Evolutionary conservation across 2,113 vertebrate species (phyloP), one percentile per base, ranked within the genome.

Genomic region (Xyrauchen texanus): DNA sequence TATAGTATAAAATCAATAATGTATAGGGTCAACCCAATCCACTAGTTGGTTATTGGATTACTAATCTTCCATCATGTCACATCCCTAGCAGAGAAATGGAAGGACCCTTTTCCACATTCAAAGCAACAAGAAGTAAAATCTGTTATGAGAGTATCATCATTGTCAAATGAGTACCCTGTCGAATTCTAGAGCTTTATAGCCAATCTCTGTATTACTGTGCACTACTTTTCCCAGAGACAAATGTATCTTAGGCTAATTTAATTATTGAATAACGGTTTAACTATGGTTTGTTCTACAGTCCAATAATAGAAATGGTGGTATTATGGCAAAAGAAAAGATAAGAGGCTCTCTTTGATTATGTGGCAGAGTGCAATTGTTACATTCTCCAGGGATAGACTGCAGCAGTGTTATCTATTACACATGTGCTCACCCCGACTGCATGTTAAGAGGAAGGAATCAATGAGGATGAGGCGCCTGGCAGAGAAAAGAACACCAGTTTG

Each of bases 381-480:
- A 42, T 61, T 49, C 55, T 72, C 49, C 15, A 62, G 63, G 68
- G 68, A 71, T 46, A 5, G 15, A 66, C 55, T 73, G 72, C 84
- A 79, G 74, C 80, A 82, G 68, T 45, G 74, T 66, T 76, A 58
- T 63, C 62, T n/a, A 10, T 65, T 65, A 55, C 42, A 77, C 55
- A 64, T 6, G 66, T 4, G 66, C 53, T 81, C 72, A 70, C 80
- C 77, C 58, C 53, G 51, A 68, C 47, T 53, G 63, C 70, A 70
- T 52, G 55, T 75, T 63, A 64, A 78, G 68, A 47, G 61, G 64
- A 21, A 87, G 78, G 81, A 85, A 90, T 91, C 89, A 91, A 90
- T 91, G 89, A 92, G 91, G 87, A 90, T 87, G 89, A 85, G 84
- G 65, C 11, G 7, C 65, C 51, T 69, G 69, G 82, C 68, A 66